These are phyloP conservation scores for Neoarius graeffei DNA, from an alignment of 2,113 vertebrate species.

Conservation along the genomic window DNA sequence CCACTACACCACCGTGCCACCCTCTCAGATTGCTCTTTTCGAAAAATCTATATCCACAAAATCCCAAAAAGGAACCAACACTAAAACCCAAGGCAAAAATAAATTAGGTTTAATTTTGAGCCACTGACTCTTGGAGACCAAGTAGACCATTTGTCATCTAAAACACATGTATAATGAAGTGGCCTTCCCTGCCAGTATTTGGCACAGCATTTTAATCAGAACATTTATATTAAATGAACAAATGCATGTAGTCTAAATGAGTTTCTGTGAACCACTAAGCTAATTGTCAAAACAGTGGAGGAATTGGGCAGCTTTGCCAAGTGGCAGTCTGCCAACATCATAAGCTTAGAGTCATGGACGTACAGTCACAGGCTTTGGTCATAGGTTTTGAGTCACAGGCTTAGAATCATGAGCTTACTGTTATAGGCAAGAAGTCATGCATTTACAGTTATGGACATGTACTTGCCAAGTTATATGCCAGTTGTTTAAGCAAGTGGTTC, in stretches of 20 bases:
- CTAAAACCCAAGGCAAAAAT: background rate
- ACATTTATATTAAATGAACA: conserved; percentile 47
- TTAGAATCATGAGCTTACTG: background rate
- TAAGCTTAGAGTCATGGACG: background rate
- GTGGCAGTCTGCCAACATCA: conserved; percentile 39
- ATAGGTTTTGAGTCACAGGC: background rate
- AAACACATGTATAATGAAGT: conserved; percentile 44
- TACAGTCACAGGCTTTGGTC: background rate
- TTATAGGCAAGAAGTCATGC: background rate
- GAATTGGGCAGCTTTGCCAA: conserved; percentile 29
- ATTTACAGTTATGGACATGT: background rate
- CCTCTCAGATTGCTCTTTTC: background rate
- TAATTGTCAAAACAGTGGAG: conserved; percentile 47
- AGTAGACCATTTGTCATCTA: conserved; percentile 44
- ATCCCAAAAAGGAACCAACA: background rate
- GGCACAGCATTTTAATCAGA: conserved; percentile 36
- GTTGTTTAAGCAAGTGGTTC: background rate
- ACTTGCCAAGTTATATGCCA: background rate
- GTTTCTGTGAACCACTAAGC: conserved; percentile 39
- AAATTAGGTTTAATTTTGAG: conserved; percentile 13
- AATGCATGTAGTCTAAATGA: conserved; percentile 49
- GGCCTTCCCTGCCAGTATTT: conserved; percentile 40
- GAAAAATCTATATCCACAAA: background rate
- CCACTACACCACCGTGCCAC: too few relatives aligned
- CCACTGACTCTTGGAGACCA: conserved; percentile 20